Conservation (phyloP, 2,888 invertebrate genomes). For the Agonum fuliginosum region DNA sequence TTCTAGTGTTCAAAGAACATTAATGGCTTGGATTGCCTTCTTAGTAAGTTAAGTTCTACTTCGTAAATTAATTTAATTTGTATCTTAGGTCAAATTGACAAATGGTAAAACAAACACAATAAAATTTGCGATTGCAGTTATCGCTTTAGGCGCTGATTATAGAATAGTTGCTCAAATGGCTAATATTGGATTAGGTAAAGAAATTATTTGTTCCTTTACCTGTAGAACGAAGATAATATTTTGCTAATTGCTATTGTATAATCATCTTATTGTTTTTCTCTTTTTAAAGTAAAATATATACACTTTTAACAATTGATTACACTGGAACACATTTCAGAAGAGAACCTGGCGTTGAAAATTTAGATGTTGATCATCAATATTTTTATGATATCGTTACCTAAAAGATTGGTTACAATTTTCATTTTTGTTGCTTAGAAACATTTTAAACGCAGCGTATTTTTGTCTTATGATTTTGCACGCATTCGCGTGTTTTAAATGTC, state of each 20-base stretch:
- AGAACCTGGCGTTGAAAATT: conserved; percentile 79
- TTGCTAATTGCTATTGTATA: conserved; percentile 65
- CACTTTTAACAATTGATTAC: conserved; percentile 90
- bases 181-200: conserved; percentile 83
- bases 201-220: conserved; percentile 85
- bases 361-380: conserved; percentile 83
- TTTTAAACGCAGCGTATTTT: no score
- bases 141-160: conserved; percentile 89
- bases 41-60: conserved; percentile 74
- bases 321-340: conserved; percentile 86
- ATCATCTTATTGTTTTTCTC: no score
- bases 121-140: conserved; percentile 83
- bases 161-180: conserved; percentile 85
- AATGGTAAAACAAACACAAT: conserved; percentile 80
- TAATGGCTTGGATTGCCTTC: conserved; percentile 75
- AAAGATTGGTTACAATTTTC: no score
- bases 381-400: no score
- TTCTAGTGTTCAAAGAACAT: conserved; percentile 75
- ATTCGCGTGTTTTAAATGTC: no score
- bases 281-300: conserved; percentile 83
- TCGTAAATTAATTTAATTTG: not conserved
- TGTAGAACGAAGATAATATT: conserved; percentile 85
- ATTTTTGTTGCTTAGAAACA: no score
- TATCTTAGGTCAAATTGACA: conserved; percentile 75
- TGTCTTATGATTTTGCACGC: no score